phyloP scores from a whole-genome alignment of 2,797 vertebrate species.

The Synaphobranchus kaupii region DNA sequence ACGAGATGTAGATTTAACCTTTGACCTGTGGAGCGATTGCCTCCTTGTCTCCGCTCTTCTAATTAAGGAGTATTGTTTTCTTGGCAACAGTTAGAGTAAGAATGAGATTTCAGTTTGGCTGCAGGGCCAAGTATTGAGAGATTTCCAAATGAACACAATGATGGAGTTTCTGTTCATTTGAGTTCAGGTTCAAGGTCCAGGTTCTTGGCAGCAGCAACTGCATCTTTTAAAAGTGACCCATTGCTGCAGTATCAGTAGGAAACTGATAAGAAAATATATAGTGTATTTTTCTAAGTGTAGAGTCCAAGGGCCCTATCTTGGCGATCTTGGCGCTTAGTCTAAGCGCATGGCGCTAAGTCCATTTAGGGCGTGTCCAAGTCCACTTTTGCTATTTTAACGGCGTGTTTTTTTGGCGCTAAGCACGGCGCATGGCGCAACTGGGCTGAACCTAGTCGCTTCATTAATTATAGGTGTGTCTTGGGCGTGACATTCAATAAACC shows the following conservation, averaged over 20 bases:
- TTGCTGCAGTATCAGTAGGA: not conserved
- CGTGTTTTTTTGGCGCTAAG: too few relatives aligned
- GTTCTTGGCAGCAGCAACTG: conserved; percentile 4
- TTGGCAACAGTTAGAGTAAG: not conserved
- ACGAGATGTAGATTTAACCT: not conserved
- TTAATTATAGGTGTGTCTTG: too few relatives aligned
- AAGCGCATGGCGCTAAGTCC: too few relatives aligned
- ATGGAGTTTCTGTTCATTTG: not conserved
- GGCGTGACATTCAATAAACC: too few relatives aligned
- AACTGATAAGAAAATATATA: not conserved
- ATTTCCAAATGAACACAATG: not conserved
- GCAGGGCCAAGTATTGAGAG: not conserved
- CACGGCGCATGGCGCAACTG: too few relatives aligned
- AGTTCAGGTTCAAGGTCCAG: not conserved
- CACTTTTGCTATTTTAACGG: too few relatives aligned
- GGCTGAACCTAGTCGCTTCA: too few relatives aligned
- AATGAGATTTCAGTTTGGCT: not conserved
- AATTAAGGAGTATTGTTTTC: conserved; percentile 7
- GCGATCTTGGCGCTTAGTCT: too few relatives aligned
- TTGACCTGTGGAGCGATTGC: not conserved
- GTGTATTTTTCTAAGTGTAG: too few relatives aligned
- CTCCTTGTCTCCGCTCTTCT: not conserved
- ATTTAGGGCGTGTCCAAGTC: too few relatives aligned
- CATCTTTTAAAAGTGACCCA: not conserved
- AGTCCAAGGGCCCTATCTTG: too few relatives aligned